A percentile compares a stretch with the other conserved stretches of the same genome.
phyloP scores from a whole-genome alignment of 2,797 vertebrate genomes.

The Agapornis canus region DNA sequence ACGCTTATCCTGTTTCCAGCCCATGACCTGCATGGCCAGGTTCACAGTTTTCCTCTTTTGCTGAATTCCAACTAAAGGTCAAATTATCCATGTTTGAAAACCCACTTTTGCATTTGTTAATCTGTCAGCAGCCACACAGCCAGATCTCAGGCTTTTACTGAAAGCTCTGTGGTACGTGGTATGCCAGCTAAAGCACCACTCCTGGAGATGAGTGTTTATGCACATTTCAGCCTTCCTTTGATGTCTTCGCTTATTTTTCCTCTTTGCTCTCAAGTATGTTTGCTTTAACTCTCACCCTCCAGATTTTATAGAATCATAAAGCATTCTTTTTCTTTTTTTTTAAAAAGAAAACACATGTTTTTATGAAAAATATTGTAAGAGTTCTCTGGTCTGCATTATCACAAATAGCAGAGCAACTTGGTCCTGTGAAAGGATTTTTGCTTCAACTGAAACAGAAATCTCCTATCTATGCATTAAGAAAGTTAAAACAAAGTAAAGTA shows the following conservation, averaged over 20 bases:
- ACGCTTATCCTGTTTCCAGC: background rate
- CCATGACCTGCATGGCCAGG: background rate
- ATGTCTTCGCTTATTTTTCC: background rate
- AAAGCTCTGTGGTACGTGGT: background rate
- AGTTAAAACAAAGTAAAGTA: background rate
- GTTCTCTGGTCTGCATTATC: background rate
- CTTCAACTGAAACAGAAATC: background rate
- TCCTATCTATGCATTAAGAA: background rate
- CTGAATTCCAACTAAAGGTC: background rate
- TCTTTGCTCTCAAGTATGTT: background rate
- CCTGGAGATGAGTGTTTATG: background rate
- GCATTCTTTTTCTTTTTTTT: background rate
- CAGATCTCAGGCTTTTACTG: background rate
- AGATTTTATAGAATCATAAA: background rate
- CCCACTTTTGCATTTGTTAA: background rate
- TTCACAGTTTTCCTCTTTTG: background rate
- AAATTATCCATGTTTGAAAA: background rate
- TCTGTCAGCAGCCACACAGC: background rate
- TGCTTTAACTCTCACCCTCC: background rate
- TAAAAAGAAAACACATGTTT: background rate
- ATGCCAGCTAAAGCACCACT: background rate
- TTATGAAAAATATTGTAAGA: background rate
- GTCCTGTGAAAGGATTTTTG: background rate
- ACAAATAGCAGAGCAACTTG: background rate
- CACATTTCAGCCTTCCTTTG: background rate